A percentile compares a stretch with the other conserved stretches of the same genome.
Evolutionary conservation across 1,140 invertebrate genomes (phyloP).

Genomic region (Muscidifurax raptorellus): DNA sequence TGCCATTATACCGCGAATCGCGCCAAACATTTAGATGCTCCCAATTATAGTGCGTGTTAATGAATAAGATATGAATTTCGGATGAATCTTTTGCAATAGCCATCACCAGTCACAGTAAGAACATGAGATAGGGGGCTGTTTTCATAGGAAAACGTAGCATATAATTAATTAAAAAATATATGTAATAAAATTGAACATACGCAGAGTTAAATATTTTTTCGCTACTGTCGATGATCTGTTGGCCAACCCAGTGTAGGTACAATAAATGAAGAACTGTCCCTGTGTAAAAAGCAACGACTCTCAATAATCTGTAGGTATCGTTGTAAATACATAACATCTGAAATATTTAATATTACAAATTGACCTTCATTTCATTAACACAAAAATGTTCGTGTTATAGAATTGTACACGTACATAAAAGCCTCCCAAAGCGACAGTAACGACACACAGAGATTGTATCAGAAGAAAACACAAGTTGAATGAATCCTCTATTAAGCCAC

Average conservation of each 20-base stretch:
- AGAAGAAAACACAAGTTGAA: neutral
- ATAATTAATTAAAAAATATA: neutral
- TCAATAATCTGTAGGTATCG: neutral
- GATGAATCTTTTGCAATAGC: neutral
- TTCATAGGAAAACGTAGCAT: neutral
- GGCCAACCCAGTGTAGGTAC: neutral
- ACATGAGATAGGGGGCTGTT: neutral
- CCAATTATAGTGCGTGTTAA: neutral
- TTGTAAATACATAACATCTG: neutral
- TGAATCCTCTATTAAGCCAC: neutral
- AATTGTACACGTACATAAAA: neutral
- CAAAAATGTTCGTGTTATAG: no score
- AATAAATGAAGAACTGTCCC: neutral
- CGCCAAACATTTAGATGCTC: no score
- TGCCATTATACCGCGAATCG: no score
- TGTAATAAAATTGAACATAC: neutral
- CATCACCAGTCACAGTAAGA: neutral
- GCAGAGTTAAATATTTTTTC: slow-evolving; percentile 1
- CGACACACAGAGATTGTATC: neutral
- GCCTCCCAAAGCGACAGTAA: neutral
- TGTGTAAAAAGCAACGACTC: neutral
- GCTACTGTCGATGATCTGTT: slow-evolving; percentile 1
- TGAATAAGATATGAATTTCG: neutral
- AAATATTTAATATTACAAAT: neutral
- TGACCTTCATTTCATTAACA: neutral